Evolutionary conservation across 1,140 invertebrate species (phyloP).

Genomic region (Drosophila kepulauana): DNA sequence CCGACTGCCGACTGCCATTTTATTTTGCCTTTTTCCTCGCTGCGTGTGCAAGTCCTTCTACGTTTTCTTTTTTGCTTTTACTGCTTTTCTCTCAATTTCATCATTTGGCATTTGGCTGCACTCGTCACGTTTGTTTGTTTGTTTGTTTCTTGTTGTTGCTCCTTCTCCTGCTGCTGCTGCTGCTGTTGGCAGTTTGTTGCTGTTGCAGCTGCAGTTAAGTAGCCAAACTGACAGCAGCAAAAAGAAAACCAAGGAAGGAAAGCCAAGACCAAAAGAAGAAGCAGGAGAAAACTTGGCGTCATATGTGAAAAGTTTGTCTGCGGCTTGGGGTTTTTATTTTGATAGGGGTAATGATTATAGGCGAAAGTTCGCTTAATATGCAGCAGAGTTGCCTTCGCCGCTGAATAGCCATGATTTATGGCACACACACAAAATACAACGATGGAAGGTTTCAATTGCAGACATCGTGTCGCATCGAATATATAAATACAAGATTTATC

Average conservation of each 20-base stretch:
- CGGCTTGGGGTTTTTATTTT: constrained; percentile 68
- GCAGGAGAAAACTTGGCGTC: constrained; percentile 73
- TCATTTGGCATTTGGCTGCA: constrained; percentile 56
- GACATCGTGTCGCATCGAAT: not conserved
- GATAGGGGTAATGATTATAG: constrained; percentile 75
- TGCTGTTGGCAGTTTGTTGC: constrained; percentile 39
- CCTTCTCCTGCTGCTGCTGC: constrained; percentile 24
- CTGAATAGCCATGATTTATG: constrained; percentile 56
- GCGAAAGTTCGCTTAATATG: constrained; percentile 59
- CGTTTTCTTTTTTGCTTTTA: constrained; percentile 7
- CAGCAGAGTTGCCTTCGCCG: constrained; percentile 23
- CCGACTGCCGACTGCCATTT: constrained; percentile 53
- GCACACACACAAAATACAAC: constrained; percentile 2
- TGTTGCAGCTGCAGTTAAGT: constrained; percentile 73
- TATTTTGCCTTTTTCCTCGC: constrained; percentile 44
- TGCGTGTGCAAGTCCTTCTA: not conserved
- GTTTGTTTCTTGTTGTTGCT: constrained; percentile 30
- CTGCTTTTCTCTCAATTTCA: constrained; percentile 40
- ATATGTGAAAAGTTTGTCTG: constrained; percentile 81
- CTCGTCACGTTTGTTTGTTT: constrained; percentile 62
- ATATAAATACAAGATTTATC: not conserved
- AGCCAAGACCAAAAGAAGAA: constrained; percentile 23
- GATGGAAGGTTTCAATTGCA: constrained; percentile 9
- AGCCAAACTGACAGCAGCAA: constrained; percentile 53
- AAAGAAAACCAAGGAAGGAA: constrained; percentile 15